Conservation (phyloP, 1,140 invertebrate species). For the Penaeus indicus region DNA sequence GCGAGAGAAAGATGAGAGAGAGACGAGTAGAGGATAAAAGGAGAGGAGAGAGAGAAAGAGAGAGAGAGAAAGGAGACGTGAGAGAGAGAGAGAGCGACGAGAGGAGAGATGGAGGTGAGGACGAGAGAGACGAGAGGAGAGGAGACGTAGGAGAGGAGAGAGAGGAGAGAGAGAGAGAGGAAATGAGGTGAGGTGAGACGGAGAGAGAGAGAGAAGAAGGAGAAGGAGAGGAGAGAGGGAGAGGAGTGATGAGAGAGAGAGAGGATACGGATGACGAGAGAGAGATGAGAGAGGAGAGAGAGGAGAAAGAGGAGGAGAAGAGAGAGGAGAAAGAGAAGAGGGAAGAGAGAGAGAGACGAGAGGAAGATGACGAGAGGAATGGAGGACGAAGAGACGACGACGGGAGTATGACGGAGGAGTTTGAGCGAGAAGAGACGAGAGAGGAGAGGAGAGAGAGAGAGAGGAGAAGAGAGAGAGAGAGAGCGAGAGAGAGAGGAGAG, state of each 20-base stretch:
- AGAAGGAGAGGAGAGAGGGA: background rate
- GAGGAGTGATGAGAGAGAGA: background rate
- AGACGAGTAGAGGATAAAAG: no score
- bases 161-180: conserved; percentile 21
- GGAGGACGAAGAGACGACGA: conserved; percentile 26
- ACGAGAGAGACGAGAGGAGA: background rate
- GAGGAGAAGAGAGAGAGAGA: background rate
- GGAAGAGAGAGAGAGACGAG: background rate
- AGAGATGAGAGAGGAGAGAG: background rate
- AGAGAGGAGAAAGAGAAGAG: background rate
- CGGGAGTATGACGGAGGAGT: conserved; percentile 7
- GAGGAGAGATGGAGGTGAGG: background rate
- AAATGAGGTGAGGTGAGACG: background rate
- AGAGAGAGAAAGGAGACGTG: background rate
- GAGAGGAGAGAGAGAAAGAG: no score
- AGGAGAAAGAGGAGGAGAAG: background rate
- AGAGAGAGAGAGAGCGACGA: conserved; percentile 12
- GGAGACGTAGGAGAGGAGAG: background rate
- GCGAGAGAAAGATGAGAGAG: no score
- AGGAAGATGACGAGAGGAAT: background rate
- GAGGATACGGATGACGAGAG: no score
- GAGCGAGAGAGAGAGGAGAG: no score
- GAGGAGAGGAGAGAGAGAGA: conserved; percentile 3
- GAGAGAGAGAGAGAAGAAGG: conserved; percentile 37
- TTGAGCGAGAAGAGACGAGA: conserved; percentile 1